phyloP scores from a whole-genome alignment of 2,797 vertebrate genomes.

The Heteromormyrus szaboi region DNA sequence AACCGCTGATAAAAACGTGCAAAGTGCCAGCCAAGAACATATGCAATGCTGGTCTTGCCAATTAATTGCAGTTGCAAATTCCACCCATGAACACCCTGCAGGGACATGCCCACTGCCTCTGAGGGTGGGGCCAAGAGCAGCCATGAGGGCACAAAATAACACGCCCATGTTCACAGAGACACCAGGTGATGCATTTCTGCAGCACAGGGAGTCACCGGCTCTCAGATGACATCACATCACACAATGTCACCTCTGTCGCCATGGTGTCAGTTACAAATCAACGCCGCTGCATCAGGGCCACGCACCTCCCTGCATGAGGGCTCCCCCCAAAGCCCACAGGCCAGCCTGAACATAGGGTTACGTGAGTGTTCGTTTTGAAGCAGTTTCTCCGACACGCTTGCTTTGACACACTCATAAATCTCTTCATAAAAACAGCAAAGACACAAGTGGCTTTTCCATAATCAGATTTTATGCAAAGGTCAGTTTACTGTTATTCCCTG shows the following conservation, averaged over 20 bases:
- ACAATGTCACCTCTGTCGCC: background rate
- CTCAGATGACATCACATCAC: background rate
- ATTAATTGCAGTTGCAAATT: background rate
- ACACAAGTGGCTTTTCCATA: background rate
- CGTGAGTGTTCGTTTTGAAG: background rate
- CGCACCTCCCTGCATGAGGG: background rate
- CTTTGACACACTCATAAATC: constrained; percentile 7
- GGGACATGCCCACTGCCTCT: background rate
- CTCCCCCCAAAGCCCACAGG: background rate
- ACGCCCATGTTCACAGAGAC: background rate
- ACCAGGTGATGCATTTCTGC: background rate
- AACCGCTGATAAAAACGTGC: background rate
- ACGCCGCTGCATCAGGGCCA: background rate
- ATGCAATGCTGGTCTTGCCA: background rate
- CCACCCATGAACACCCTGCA: background rate
- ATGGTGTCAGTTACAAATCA: background rate
- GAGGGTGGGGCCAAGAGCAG: background rate
- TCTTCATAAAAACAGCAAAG: constrained; percentile 19
- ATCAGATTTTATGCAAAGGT: background rate
- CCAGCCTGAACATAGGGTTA: background rate
- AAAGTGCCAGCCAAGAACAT: background rate
- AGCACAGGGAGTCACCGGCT: background rate
- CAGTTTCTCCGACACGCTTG: background rate
- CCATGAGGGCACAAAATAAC: background rate
- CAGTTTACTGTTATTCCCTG: background rate